Evolutionary conservation across 2,113 vertebrate species (phyloP).

Genomic region (Coracopsis vasa): DNA sequence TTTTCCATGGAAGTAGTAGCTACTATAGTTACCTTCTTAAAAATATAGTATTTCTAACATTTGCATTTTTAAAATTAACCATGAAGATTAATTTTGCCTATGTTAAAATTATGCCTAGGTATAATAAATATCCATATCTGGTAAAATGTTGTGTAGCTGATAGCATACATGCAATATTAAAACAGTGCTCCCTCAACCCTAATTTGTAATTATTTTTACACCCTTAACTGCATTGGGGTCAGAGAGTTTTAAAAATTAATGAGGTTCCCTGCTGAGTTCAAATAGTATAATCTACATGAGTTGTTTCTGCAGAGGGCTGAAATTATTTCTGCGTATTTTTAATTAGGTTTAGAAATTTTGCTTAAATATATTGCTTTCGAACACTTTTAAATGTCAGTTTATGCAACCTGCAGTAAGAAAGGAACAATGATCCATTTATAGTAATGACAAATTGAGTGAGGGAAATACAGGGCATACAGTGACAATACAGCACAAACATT

Average conservation of each 20-base stretch:
- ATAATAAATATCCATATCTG: slow-evolving; percentile 17
- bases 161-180: slow-evolving; percentile 60
- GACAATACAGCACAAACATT: not conserved
- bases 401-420: not conserved
- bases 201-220: slow-evolving; percentile 81
- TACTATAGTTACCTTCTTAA: slow-evolving; percentile 28
- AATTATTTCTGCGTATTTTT: slow-evolving; percentile 60
- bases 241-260: slow-evolving; percentile 83
- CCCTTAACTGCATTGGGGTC: slow-evolving; percentile 74
- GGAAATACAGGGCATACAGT: not conserved
- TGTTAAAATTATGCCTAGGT: not conserved
- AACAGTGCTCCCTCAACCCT: slow-evolving; percentile 70
- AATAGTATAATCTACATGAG: slow-evolving; percentile 69
- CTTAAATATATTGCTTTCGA: slow-evolving; percentile 1
- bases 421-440: not conserved
- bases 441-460: not conserved
- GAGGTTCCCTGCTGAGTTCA: slow-evolving; percentile 77
- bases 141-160: slow-evolving; percentile 44
- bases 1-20: not conserved
- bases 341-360: slow-evolving; percentile 47
- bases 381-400: slow-evolving; percentile 27
- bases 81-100: not conserved
- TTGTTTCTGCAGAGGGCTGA: slow-evolving; percentile 60
- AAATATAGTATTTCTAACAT: slow-evolving; percentile 20
- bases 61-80: not conserved